Evolutionary conservation across 2,113 vertebrate species (phyloP), one percentile per base, ranked within the genome.

Genomic region (Rhagologus leucostigma): DNA sequence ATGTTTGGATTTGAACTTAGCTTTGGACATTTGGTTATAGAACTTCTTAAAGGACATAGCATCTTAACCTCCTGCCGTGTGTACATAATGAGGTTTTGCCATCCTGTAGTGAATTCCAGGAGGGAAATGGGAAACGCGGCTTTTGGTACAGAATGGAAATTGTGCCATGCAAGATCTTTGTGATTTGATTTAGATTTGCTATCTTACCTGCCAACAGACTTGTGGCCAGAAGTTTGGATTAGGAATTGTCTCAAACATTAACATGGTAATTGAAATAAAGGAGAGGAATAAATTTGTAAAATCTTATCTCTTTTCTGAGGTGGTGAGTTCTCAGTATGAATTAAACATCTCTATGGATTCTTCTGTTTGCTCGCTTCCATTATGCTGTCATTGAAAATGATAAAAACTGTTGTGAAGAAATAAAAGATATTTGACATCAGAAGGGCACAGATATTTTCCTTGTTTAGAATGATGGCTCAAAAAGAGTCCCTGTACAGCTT

Each of bases 191-290:
- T 79, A 89, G 44, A 84, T 52, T 73, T 91, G 20, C 49, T 62
- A 0, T 73, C 52, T 84, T 76, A 69, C 83, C 49, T 90, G 39
- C 52, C 76, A 85, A 55, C 33, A 95, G 46, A 65, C 32, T 86
- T 68, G 53, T 93, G 78, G 50, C n/a, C 49, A 52, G n/a, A 89
- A 95, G 13, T 87, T 89, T 93, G 60, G 24, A 10, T 77, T 93
- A 85, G 52, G 50, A 94, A 89, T 75, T 68, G 30, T 89, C 65
- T 96, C 57, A 55, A 67, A 62, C 20, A 79, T 75, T 81, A 88
- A 64, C n/a, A 69, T 33, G 65, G 41, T 86, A 77, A 78, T 68
- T 89, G 88, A 91, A 95, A 95, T 76, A 86, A 94, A 89, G 35
- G 35, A 78, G 29, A 50, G 13, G 68, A 81, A 87, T 95, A 79